These are phyloP conservation scores for Hermetia illucens DNA, from an alignment of 1,140 invertebrate species.

Conservation along the genomic window DNA sequence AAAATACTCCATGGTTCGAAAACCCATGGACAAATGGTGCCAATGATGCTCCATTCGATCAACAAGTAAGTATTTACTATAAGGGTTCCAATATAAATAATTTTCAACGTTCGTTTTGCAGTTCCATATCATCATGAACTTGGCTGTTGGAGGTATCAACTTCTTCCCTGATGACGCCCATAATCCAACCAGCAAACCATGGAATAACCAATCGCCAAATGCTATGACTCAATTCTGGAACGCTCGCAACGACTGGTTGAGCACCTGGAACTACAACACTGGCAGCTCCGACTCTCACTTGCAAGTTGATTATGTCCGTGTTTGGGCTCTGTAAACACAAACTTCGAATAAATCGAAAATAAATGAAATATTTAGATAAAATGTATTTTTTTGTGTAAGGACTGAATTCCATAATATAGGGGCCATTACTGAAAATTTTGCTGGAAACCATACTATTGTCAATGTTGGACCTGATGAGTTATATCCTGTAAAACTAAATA, in stretches of 20 bases:
- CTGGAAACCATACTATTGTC: no score
- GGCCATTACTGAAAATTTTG: no score
- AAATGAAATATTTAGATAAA: constrained; percentile 4
- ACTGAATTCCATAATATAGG: no score
- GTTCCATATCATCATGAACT: constrained; percentile 36
- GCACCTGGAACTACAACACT: constrained; percentile 32
- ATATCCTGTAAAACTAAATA: no score
- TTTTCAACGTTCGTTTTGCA: constrained; percentile 8
- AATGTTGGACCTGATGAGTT: no score
- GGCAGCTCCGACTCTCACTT: constrained; percentile 31
- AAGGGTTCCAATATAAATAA: background rate
- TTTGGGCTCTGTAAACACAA: constrained; percentile 35
- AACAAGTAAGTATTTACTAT: constrained; percentile 25
- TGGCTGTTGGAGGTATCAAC: constrained; percentile 35
- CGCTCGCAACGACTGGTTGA: constrained; percentile 29
- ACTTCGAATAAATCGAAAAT: background rate
- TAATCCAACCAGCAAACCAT: constrained; percentile 31
- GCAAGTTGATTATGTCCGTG: constrained; percentile 43
- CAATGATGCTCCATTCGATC: constrained; percentile 36
- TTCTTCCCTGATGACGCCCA: constrained; percentile 33
- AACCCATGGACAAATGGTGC: constrained; percentile 33
- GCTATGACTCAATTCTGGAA: constrained; percentile 35
- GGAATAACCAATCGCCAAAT: constrained; percentile 25
- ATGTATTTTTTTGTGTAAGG: no score
- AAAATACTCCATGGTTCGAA: constrained; percentile 14